Evolutionary conservation across 1,140 invertebrate genomes (phyloP), one percentile per base, ranked within the genome.

Genomic region (Alviniconcha marisindica): DNA sequence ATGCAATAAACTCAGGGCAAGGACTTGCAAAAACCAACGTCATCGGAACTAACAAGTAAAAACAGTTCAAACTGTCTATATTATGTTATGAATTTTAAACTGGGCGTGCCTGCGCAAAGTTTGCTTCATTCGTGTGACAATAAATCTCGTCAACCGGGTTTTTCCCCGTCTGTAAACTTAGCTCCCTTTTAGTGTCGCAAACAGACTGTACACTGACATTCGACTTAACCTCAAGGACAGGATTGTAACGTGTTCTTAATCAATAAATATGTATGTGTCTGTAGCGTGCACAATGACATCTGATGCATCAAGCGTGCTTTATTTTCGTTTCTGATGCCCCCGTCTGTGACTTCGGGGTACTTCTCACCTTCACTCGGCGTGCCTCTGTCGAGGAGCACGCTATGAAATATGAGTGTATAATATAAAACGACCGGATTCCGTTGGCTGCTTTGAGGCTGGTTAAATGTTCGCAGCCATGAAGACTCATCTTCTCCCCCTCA

Each of bases 391-490:
- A 95, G 73, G 95, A 95, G 91, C 95, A 96, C 80, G 96, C 94
- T 81, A 96, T 95, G 90, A 96, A 96, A 93, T 96, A 96, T 88
- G 95, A 94, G 93, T 96, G 95, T 85, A 96, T 95, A 84, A 96
- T 95, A 94, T 95, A 95, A 92, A 96, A 96, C 82, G 96, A 95
- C 91, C 95, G 95, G 87, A 95, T 95, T 86, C 96, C 96, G 93
- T 96, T 95, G 71, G 95, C 95, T 90, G 95, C 94, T 94, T 96
- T 96, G 93, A 96, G 96, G 94, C 95, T 96, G 94, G 94, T 95
- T 89, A 96, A 94, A 94, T 96, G 96, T 94, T 95, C 95, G 92
- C 96, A 96, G 90, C 96, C 96, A 89, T 86, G 87, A 82, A 91
- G 88, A 87, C 88, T 92, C 91, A 90, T 89, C 83, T 86, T 87